phyloP scores from a whole-genome alignment of 2,113 vertebrate species.

The Ictalurus furcatus region DNA sequence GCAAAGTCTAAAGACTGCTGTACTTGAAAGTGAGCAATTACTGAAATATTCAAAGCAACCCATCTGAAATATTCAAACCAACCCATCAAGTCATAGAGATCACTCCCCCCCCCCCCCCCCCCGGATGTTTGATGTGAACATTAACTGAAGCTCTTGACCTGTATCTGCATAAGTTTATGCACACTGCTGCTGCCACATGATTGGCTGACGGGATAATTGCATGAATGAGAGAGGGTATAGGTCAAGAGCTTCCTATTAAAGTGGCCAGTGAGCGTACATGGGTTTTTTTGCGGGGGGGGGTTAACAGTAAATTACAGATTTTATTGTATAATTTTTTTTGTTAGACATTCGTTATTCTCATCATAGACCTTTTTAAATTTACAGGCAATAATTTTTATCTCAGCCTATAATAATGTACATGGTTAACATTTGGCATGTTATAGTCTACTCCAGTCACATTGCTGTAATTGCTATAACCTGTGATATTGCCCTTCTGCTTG shows the following conservation, averaged over 20 bases:
- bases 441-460: background rate
- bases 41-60: background rate
- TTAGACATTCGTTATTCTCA: background rate
- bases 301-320: background rate
- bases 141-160: background rate
- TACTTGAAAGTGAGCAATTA: background rate
- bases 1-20: background rate
- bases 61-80: background rate
- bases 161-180: background rate
- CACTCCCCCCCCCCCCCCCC: background rate
- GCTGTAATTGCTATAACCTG: background rate
- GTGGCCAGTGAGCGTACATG: background rate
- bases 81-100: background rate
- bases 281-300: no score
- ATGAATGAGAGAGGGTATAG: background rate
- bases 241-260: background rate
- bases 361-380: background rate
- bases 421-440: background rate
- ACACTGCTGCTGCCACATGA: background rate
- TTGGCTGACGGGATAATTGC: background rate
- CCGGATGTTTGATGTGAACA: background rate
- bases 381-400: background rate
- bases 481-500: slow-evolving; percentile 11
- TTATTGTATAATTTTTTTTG: background rate
- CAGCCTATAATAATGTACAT: background rate